These are phyloP conservation scores for Palythoa grandiflora DNA, from an alignment of 92 coral and sea anemone genomes.

Conservation along the genomic window DNA sequence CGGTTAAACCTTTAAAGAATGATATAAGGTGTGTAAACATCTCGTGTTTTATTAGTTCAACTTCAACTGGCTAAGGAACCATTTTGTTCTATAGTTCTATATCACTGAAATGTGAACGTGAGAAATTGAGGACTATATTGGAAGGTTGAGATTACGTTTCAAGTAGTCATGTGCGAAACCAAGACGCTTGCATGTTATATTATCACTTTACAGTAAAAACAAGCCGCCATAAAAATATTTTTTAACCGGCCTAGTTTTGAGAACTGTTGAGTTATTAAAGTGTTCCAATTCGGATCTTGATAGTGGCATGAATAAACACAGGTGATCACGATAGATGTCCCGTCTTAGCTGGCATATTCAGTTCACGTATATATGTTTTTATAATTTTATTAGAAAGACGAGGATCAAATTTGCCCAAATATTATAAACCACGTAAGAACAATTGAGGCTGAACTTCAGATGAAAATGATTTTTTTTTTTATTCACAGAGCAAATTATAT, in stretches of 20 bases:
- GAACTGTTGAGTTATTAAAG: neutral
- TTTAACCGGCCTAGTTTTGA: neutral
- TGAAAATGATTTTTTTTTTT: too few species aligned
- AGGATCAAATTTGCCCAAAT: too few species aligned
- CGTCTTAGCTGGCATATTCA: neutral
- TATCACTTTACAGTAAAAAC: neutral
- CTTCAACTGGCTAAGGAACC: too few species aligned
- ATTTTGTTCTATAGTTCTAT: too few species aligned
- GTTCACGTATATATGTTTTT: neutral
- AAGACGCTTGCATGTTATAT: neutral
- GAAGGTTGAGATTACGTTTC: neutral
- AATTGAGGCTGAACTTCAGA: too few species aligned
- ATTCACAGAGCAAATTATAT: too few species aligned
- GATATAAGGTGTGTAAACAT: too few species aligned
- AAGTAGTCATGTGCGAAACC: neutral
- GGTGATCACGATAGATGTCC: neutral
- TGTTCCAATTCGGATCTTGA: slow-evolving; percentile 12
- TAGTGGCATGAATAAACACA: neutral
- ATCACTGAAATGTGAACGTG: too few species aligned
- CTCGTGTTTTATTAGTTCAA: too few species aligned
- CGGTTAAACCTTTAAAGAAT: too few species aligned
- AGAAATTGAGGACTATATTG: neutral
- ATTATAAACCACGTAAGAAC: too few species aligned
- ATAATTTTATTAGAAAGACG: too few species aligned
- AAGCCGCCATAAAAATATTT: neutral